phyloP scores from a whole-genome alignment of 2,888 invertebrate species.

The Pollenia griseotomentosa region DNA sequence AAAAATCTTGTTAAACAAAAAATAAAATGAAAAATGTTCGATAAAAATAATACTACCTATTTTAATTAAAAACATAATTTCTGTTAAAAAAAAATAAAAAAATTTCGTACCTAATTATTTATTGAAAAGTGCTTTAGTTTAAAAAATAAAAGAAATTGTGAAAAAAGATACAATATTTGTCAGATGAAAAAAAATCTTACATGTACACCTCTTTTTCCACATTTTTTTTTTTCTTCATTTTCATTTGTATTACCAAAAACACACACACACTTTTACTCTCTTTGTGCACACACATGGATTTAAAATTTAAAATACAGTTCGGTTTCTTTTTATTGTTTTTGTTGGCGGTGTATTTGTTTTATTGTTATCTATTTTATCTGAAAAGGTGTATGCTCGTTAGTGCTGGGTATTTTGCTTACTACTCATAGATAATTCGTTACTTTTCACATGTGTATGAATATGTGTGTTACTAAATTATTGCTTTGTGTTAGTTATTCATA shows the following conservation, averaged over 20 bases:
- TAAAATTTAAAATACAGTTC: slow-evolving; percentile 50
- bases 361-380: slow-evolving; percentile 66
- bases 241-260: slow-evolving; percentile 36
- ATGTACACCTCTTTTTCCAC: slow-evolving; percentile 37
- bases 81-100: background rate
- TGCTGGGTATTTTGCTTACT: slow-evolving; percentile 47
- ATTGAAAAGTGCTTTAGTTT: slow-evolving; percentile 40
- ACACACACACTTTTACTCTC: slow-evolving; percentile 9
- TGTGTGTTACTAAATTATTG: slow-evolving; percentile 50
- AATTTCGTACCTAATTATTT: background rate
- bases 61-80: background rate
- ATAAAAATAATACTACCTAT: no score
- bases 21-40: background rate
- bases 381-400: slow-evolving; percentile 60
- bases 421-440: slow-evolving; percentile 69
- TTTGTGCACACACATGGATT: slow-evolving; percentile 22
- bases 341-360: slow-evolving; percentile 40
- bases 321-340: slow-evolving; percentile 44
- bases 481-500: slow-evolving; percentile 40
- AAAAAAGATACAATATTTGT: slow-evolving; percentile 12
- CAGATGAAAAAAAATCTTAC: slow-evolving; percentile 37
- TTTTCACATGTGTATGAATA: slow-evolving; percentile 37
- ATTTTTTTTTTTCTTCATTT: slow-evolving; percentile 25
- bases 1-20: background rate
- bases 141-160: slow-evolving; percentile 6